Conservation (phyloP, 2,113 vertebrate species). For the Chaenocephalus aceratus region DNA sequence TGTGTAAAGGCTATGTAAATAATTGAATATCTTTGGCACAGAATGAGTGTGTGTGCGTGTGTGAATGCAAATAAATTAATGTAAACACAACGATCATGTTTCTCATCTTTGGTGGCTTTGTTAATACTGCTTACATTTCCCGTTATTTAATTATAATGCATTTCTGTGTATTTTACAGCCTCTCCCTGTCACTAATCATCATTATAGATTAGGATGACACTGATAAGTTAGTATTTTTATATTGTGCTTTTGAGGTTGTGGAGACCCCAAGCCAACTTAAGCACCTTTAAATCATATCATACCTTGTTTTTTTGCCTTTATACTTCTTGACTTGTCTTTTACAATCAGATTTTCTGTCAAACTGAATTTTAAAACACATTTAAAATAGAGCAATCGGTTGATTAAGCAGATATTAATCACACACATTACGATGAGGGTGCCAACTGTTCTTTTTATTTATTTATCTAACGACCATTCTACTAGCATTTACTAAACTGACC, state of each 20-base stretch:
- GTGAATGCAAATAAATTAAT: slow-evolving; percentile 63
- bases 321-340: neutral
- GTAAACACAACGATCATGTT: slow-evolving; percentile 33
- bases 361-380: no score
- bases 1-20: slow-evolving; percentile 68
- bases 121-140: neutral
- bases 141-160: neutral
- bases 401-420: neutral
- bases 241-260: no score
- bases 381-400: neutral
- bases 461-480: no score
- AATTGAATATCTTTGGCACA: slow-evolving; percentile 23
- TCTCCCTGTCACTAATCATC: slow-evolving; percentile 1
- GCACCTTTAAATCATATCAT: neutral
- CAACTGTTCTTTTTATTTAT: no score
- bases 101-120: slow-evolving; percentile 10
- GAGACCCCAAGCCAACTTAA: neutral
- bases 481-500: neutral
- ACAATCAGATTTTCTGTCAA: no score
- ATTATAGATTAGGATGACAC: neutral
- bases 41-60: slow-evolving; percentile 9
- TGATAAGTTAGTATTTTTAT: no score
- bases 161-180: neutral
- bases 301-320: neutral
- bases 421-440: no score